Base-by-base conservation (phyloP, 1,140 invertebrate genomes). In the Melanaphis sacchari region DNA sequence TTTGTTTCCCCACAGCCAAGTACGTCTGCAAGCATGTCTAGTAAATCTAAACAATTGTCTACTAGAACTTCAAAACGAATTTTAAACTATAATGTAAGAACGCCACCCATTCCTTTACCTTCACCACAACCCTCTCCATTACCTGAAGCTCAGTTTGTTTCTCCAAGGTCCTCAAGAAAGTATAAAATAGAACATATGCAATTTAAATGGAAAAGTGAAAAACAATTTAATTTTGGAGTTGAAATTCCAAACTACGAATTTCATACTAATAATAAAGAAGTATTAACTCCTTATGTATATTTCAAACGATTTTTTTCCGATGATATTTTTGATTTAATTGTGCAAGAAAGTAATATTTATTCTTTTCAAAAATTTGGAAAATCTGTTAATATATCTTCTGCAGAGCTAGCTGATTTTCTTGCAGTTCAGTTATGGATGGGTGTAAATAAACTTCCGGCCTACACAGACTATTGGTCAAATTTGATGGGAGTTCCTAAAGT, bases 381-480 rank as follows among this genome's bases (percentile, higher is more conserved):
- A 26, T 90, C 43, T 22, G 87, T 94, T 22, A 85, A 93, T 54
- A 92, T 90, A 7, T 93, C 87, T 87, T 87, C 38, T 22, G 82
- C 94, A 26, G 94, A 94, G 93, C 94, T 94, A 11, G 41, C 91
- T 87, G 90, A 94, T 94, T 95, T 94, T 94, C 49, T 94, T 49
- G 94, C 93, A 40, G 94, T 94, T 54, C 59, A 92, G n/a, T 81
- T 95, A 54, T 94, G 93, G n/a, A 94, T 94, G 43, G 81, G 66
- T 59, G 66, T 94, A 41, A 49, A 94, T 22, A 76, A 76, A 76
- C 66, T 76, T 76, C 66, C 66, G n/a, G 66, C 66, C 26, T 85
- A 85, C 82, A 93, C 52, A 36, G 54, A 94, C 49, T 95, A 95
- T 90, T 95, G 95, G 94, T 90, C 91, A n/a, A 36, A 93, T 43